A percentile compares a stretch with the other conserved stretches of the same genome.
These are phyloP conservation scores for Marmota flaviventris DNA, from an alignment of 2,113 vertebrate species.

Conservation along the genomic window DNA sequence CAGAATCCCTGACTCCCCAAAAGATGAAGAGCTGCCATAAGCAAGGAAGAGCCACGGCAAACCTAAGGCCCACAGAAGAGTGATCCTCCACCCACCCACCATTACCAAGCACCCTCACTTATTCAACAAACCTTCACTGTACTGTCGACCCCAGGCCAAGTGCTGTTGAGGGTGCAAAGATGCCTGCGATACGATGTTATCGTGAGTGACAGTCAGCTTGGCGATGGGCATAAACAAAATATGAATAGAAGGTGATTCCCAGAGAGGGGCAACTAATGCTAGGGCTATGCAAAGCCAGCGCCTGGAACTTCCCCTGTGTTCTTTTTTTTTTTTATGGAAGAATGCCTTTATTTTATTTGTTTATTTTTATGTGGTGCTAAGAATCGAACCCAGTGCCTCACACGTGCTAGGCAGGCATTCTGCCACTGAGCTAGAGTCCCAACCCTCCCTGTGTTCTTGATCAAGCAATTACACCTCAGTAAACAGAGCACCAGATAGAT, in stretches of 20 bases:
- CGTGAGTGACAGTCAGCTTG: no score
- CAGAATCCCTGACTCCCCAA: background rate
- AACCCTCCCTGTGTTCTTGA: background rate
- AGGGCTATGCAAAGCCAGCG: background rate
- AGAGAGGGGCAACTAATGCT: background rate
- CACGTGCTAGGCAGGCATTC: no score
- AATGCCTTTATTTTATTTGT: no score
- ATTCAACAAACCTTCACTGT: background rate
- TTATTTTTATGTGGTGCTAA: no score
- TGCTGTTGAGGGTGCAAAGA: background rate
- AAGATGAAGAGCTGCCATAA: background rate
- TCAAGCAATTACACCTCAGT: background rate
- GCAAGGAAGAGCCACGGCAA: background rate
- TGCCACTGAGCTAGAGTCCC: no score
- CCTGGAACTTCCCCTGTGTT: background rate
- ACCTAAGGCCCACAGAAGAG: background rate
- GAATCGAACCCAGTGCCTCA: no score
- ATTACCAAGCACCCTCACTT: background rate
- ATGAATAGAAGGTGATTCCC: background rate
- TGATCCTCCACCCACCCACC: background rate
- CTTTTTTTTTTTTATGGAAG: background rate
- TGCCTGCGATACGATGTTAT: no score
- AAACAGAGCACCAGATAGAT: background rate
- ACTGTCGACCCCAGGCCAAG: background rate
- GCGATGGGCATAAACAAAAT: background rate